phyloP scores from a whole-genome alignment of 2,888 invertebrate species.

The Hyposoter didymator region DNA sequence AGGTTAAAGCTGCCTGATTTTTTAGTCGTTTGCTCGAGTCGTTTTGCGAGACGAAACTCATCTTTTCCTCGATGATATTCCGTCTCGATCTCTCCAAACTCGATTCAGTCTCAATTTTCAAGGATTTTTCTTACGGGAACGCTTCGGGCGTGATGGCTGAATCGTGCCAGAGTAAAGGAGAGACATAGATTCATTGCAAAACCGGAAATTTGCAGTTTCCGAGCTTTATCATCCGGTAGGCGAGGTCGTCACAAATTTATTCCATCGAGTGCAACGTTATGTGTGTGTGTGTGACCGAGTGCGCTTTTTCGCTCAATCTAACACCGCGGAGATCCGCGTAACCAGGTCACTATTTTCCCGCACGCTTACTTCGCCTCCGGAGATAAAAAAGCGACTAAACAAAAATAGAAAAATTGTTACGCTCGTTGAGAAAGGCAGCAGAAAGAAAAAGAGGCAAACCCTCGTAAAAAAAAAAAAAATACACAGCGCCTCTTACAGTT shows the following conservation, averaged over 20 bases:
- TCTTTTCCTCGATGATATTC: conserved; percentile 23
- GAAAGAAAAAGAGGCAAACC: neutral
- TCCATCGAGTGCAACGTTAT: conserved; percentile 43
- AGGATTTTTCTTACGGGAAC: conserved; percentile 7
- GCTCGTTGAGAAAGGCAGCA: neutral
- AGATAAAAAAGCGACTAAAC: conserved; percentile 30
- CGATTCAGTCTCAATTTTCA: conserved; percentile 27
- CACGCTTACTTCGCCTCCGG: conserved; percentile 2
- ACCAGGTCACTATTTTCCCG: conserved; percentile 55
- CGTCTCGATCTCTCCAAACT: conserved; percentile 19
- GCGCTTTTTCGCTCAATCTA: conserved; percentile 42
- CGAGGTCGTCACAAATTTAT: conserved; percentile 67
- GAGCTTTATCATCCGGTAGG: conserved; percentile 67
- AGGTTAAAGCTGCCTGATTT: conserved; percentile 22
- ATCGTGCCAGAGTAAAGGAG: conserved; percentile 26
- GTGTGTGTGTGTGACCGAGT: conserved; percentile 21
- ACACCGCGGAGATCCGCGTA: conserved; percentile 29
- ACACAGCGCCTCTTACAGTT: conserved; percentile 32
- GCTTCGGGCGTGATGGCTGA: conserved; percentile 39
- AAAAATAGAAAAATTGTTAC: conserved; percentile 16
- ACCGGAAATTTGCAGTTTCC: conserved; percentile 70
- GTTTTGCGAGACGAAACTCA: neutral
- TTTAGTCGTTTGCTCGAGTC: neutral
- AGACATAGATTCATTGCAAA: conserved; percentile 65
- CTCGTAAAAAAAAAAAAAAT: conserved; percentile 47